Evolutionary conservation across 2,888 invertebrate genomes (phyloP).

Genomic region (Latrodectus elegans): DNA sequence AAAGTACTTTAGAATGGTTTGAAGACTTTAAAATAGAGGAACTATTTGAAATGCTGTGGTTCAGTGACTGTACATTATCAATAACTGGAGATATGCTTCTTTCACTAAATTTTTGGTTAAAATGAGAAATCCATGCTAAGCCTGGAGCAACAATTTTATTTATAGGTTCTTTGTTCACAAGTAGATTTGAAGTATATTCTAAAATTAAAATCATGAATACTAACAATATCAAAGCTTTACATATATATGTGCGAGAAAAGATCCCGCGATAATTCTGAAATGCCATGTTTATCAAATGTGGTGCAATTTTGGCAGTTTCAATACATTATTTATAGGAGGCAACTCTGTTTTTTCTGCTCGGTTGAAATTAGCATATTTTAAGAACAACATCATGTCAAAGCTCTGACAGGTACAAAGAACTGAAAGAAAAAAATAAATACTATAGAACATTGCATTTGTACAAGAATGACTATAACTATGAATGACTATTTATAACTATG

Average conservation of each 20-base stretch:
- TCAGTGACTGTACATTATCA: slow-evolving; percentile 32
- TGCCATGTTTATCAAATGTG: no score
- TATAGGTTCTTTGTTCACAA: slow-evolving; percentile 65
- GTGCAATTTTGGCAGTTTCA: no score
- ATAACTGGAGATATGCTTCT: slow-evolving; percentile 19
- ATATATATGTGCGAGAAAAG: slow-evolving; percentile 77
- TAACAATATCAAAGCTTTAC: slow-evolving; percentile 79
- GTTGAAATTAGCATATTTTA: no score
- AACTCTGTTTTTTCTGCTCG: no score
- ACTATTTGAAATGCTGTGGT: slow-evolving; percentile 35
- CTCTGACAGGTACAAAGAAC: no score
- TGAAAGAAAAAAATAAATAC: no score
- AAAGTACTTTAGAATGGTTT: slow-evolving; percentile 77
- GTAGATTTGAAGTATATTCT: slow-evolving; percentile 81
- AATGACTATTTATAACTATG: no score
- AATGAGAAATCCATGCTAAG: slow-evolving; percentile 55
- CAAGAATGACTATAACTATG: no score
- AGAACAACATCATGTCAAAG: no score
- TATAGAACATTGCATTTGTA: no score
- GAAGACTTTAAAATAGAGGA: slow-evolving; percentile 2
- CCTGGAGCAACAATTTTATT: slow-evolving; percentile 67
- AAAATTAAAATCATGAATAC: slow-evolving; percentile 82
- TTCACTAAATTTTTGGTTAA: slow-evolving; percentile 46
- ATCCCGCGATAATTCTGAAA: neutral
- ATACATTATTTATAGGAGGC: no score